Base-by-base conservation (phyloP, 2,888 invertebrate species). In the Melanophora roralis region DNA sequence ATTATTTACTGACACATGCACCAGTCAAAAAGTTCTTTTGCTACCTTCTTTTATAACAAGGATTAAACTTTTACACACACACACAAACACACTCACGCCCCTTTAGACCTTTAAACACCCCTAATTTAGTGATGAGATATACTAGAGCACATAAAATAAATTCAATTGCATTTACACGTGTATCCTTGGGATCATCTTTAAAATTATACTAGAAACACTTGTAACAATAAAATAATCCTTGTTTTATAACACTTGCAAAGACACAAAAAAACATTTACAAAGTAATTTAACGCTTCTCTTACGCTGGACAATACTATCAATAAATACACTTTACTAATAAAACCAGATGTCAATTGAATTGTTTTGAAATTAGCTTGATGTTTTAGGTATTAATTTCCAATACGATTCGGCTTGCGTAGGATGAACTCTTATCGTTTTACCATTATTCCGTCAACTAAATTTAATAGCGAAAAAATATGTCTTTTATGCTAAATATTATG, bases 21-120 rank as follows among this genome's bases (percentile, higher is more conserved):
- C 81, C 71, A 88, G 88, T 87, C 86, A 87, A 87, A 85, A 87
- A 88, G 86, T 85, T n/a, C n/a, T n/a, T n/a, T n/a, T 88, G 84
- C 69, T 62, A 68, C 78, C 83, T 84, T 83, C 84, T 60, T 43
- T 21, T 34, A 36, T 19, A 38, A 55, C 59, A 21, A 57, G 67
- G 71, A 72, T 74, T 80, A 53, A 27, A 60, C 40, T 71, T 45
- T 79, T 53, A 49, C 60, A 75, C 51, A 40, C 40, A 65, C 9
- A 32, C 23, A 19, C 36, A 65, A 36, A 72, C 40, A 19, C n/a
- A n/a, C n/a, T n/a, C n/a, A n/a, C n/a, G n/a, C n/a, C 68, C 67
- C 76, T 72, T 49, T 72, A 40, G 1, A 47, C 36, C 12, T 43
- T 60, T 53, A 19, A 38, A 49, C 73, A 62, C 47, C 78, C 76